Percentiles rank a stretch among this genome's conserved stretches.
phyloP scores from a whole-genome alignment of 2,888 invertebrate species.

The Alloplasta piceator region DNA sequence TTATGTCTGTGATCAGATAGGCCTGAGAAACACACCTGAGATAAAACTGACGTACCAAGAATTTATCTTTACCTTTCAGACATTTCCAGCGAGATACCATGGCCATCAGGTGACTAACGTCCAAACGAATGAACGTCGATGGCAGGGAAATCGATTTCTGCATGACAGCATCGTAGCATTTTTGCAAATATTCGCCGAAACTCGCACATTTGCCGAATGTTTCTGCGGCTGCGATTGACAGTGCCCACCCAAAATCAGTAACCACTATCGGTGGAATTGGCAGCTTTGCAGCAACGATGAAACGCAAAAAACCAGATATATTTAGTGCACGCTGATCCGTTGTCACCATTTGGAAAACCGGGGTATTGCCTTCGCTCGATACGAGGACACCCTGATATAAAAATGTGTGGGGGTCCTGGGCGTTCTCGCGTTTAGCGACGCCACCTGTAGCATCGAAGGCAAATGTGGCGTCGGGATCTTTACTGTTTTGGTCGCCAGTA shows the following conservation, averaged over 20 bases:
- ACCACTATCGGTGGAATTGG: constrained; percentile 47
- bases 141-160: constrained; percentile 10
- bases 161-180: constrained; percentile 27
- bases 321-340: constrained; percentile 29
- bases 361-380: constrained; percentile 45
- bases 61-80: not conserved
- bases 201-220: constrained; percentile 43
- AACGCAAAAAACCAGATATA: constrained; percentile 41
- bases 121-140: constrained; percentile 39
- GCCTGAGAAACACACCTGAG: constrained; percentile 15
- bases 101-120: constrained; percentile 18
- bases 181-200: constrained; percentile 42
- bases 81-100: constrained; percentile 22
- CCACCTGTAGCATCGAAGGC: constrained; percentile 50
- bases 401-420: constrained; percentile 37
- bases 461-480: too few relatives aligned
- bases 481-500: constrained; percentile 47
- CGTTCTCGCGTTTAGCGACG: constrained; percentile 4
- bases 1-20: too few relatives aligned
- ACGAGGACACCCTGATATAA: constrained; percentile 55
- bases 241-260: constrained; percentile 50
- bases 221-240: constrained; percentile 43
- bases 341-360: constrained; percentile 53
- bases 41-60: constrained; percentile 25
- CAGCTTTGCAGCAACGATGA: constrained; percentile 18